Percentiles rank a stretch among this genome's conserved stretches.
These are phyloP conservation scores for Caretta caretta DNA, from an alignment of 2,113 vertebrate genomes.

Conservation along the genomic window DNA sequence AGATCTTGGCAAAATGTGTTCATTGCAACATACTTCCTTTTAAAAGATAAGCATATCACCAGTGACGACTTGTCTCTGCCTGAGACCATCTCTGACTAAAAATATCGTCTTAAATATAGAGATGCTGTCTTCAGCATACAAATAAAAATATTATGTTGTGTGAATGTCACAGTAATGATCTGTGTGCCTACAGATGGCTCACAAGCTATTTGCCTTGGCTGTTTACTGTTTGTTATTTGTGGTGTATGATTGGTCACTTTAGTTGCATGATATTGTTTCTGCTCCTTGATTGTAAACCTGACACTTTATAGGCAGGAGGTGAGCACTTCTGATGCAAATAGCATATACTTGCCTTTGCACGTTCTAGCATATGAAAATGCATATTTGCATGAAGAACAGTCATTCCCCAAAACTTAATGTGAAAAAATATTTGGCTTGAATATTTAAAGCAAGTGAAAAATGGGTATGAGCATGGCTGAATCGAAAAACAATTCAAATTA, in stretches of 20 bases:
- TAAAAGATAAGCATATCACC: not conserved
- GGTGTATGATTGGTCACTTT: not conserved
- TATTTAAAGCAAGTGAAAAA: not conserved
- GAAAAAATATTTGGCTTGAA: not conserved
- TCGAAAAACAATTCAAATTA: not conserved
- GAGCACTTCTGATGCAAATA: not conserved
- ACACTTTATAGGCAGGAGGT: not conserved
- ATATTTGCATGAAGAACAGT: not conserved
- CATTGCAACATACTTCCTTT: not conserved
- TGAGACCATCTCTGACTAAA: not conserved
- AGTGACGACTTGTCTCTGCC: not conserved
- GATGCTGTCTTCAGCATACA: not conserved
- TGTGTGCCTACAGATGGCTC: not conserved
- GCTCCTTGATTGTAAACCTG: not conserved
- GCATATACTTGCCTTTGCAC: not conserved
- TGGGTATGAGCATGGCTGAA: not conserved
- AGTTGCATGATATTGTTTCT: not conserved
- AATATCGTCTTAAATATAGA: not conserved
- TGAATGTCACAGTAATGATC: not conserved
- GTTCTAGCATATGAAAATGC: not conserved
- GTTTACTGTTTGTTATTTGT: not conserved
- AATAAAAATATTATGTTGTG: not conserved
- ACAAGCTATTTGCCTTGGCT: not conserved
- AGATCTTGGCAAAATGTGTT: not conserved
- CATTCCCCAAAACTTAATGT: not conserved